Percentiles rank a stretch among this genome's conserved stretches.
Conservation (phyloP, 2,113 vertebrate genomes). For the Choloepus hoffmanni region DNA sequence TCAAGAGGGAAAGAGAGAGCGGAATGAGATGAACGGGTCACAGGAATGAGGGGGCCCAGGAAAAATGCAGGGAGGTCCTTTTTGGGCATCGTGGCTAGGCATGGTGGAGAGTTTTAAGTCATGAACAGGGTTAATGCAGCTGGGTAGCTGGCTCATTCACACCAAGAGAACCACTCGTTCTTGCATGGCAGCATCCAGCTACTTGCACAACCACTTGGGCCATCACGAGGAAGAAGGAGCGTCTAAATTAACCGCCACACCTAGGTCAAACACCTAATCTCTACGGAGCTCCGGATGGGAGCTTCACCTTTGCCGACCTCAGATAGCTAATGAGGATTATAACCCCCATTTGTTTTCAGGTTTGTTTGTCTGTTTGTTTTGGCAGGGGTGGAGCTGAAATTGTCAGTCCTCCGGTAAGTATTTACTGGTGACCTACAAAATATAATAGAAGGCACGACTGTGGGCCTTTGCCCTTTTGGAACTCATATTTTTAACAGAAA, state of each 20-base stretch:
- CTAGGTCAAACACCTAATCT: neutral
- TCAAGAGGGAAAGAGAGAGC: conserved; percentile 16
- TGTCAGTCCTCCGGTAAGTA: neutral
- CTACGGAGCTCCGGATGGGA: neutral
- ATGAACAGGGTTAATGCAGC: neutral
- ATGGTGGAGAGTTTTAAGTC: neutral
- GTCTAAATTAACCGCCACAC: neutral
- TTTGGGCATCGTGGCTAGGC: neutral
- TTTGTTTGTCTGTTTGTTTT: conserved; percentile 27
- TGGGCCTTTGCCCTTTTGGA: neutral
- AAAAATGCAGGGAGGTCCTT: neutral
- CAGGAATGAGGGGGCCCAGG: neutral
- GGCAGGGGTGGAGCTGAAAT: neutral
- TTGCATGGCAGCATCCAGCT: neutral
- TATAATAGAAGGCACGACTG: neutral
- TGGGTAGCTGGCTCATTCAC: neutral
- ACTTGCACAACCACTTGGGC: neutral
- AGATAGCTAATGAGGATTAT: neutral
- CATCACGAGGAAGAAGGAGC: neutral
- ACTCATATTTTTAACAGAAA: conserved; percentile 24
- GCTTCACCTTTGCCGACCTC: neutral
- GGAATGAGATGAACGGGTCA: neutral
- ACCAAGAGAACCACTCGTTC: neutral
- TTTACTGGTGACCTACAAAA: conserved; percentile 2
- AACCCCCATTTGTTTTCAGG: neutral